Evolutionary conservation across 2,888 invertebrate genomes (phyloP), one percentile per base, ranked within the genome.

Genomic region (Heliconius sara): DNA sequence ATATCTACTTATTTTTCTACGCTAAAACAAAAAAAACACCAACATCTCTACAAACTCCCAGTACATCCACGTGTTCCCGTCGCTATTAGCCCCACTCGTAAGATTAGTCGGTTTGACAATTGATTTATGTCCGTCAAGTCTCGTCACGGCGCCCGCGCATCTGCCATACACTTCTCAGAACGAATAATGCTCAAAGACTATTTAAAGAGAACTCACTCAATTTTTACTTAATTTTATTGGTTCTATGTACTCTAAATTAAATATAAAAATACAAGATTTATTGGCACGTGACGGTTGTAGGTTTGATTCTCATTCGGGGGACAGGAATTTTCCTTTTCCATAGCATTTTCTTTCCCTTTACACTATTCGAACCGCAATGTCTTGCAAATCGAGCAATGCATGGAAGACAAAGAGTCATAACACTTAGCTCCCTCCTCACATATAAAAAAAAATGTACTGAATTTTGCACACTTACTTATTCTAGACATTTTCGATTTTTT

Each of bases 71-170:
- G 89, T 76, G 78, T 84, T 86, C 79, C 83, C 88, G 85, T 84
- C 85, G 82, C 91, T 90, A 92, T 92, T 91, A 92, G 91, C 90
- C 47, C 22, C 25, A 52, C 89, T 88, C 87, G 85, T 87, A 89
- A 92, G 93, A 93, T 94, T 92, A 91, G 91, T 89, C 86, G 89
- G 92, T 91, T 90, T 95, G 94, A 94, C 95, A 95, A 95, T 94
- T 95, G 95, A 95, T 95, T 95, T 95, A 95, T 95, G 94, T 91
- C 94, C 91, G 93, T 95, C 95, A 95, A 88, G 92, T 88, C 92
- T 91, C 94, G 93, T 95, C 94, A 95, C 88, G 92, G 93, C 93
- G 94, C 91, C 87, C 86, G 91, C 93, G 93, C 93, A 93, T 91
- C 90, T 91, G 91, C 87, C 78, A 81, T 82, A 81, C 83, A 76